Percentiles rank a stretch among this genome's conserved stretches.
phyloP scores from a whole-genome alignment of 2,113 vertebrate species.

The Bos javanicus region DNA sequence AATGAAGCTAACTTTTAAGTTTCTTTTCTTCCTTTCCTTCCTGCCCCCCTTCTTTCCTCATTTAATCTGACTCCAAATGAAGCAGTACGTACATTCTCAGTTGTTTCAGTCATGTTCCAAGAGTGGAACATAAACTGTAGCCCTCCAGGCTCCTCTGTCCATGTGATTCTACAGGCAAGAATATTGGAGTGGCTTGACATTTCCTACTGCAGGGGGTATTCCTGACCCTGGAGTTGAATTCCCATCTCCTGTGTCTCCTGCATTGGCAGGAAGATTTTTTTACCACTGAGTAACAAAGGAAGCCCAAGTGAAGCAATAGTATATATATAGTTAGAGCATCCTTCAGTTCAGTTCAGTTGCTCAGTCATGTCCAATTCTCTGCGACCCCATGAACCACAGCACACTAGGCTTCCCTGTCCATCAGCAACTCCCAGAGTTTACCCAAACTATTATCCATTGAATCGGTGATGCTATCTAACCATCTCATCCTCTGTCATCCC shows the following conservation, averaged over 20 bases:
- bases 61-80: not conserved
- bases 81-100: not conserved
- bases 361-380: not conserved
- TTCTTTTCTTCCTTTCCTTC: not conserved
- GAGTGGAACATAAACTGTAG: too few relatives aligned
- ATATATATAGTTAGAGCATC: not conserved
- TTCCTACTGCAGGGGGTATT: not conserved
- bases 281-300: not conserved
- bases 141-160: not conserved
- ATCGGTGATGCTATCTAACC: not conserved
- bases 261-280: not conserved
- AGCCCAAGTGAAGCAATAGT: not conserved
- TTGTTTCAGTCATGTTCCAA: not conserved
- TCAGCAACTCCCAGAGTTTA: not conserved
- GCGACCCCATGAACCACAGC: rapidly evolving
- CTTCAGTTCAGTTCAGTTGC: rapidly evolving
- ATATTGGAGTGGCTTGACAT: not conserved
- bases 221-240: not conserved
- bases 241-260: not conserved
- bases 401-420: not conserved
- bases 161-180: not conserved
- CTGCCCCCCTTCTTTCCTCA: not conserved
- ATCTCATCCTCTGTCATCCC: not conserved
- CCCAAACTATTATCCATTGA: not conserved
- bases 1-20: not conserved